Evolutionary conservation across 2,113 vertebrate genomes (phyloP), one percentile per base, ranked within the genome.

Genomic region (Chinchilla lanigera): DNA sequence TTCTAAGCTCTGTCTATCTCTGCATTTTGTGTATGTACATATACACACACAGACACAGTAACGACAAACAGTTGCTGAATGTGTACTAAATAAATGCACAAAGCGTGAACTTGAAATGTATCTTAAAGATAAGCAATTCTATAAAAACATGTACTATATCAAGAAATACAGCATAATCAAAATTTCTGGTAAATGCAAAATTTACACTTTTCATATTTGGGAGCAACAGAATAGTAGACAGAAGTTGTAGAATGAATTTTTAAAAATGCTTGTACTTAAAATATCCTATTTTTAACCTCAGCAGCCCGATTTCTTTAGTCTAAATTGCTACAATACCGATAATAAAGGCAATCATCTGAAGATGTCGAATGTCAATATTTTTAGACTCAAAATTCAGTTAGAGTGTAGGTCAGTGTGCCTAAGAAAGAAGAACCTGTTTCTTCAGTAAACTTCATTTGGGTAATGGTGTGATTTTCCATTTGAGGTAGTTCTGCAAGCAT

Each of bases 381-480:
- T 73, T 56, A 83, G 80, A 58, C 82, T 90, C 61, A 89, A 83
- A 30, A 63, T 58, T 81, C 38, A 52, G 41, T 56, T 50, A 8
- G 1, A 16, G 13, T 47, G 14, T 41, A 47, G 9, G 28, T 33
- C 61, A 16, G 44, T 38, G 24, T 56, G 28, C 28, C 12, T 1
- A 77, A 83, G 95, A 97, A 98, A 86, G 93, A 12, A 35, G 83
- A 97, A 96, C 93, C 91, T 95, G 96, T 97, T 98, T 97, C 81
- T 38, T 52, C 75, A 65, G 95, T 81, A 98, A 96, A 86, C 86
- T 44, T 97, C 96, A 86, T 97, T 97, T 94, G 84, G 92, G 95
- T 97, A 96, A 73, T 97, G 89, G 63, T 97, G 97, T 97, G 94
- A 95, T 91, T 98, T 98, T 98, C 96, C 96, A 96, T 58, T 93